Percentiles rank a stretch among this genome's conserved stretches.
phyloP scores from a whole-genome alignment of 2,797 vertebrate genomes.

The Mormyrus hasselquistii region DNA sequence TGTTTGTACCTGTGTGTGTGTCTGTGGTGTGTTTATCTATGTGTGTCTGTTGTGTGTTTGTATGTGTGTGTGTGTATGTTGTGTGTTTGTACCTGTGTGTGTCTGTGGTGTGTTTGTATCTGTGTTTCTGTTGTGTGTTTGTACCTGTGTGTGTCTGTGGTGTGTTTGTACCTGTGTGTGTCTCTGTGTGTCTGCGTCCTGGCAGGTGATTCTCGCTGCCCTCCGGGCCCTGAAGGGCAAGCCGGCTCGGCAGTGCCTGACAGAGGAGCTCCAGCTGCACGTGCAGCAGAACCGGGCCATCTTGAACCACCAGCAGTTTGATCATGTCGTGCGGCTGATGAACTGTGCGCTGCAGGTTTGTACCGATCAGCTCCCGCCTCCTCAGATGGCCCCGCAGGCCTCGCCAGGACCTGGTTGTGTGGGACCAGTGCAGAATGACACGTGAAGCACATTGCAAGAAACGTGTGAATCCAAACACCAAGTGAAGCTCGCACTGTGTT shows the following conservation, averaged over 20 bases:
- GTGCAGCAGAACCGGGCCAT: constrained; percentile 92
- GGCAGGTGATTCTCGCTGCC: constrained; percentile 85
- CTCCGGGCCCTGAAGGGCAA: constrained; percentile 92
- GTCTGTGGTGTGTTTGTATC: neutral
- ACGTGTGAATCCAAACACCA: neutral
- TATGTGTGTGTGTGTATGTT: neutral
- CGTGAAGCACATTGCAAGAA: neutral
- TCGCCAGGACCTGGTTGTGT: neutral
- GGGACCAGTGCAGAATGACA: neutral
- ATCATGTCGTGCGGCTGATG: constrained; percentile 92
- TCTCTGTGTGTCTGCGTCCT: neutral
- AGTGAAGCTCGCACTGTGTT: neutral
- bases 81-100: neutral
- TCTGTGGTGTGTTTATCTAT: neutral
- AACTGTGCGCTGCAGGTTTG: constrained; percentile 93
- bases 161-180: neutral
- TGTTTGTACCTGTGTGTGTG: neutral
- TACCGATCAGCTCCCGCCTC: neutral
- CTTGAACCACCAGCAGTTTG: constrained; percentile 95
- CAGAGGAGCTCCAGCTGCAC: constrained; percentile 82
- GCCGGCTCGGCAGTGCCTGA: constrained; percentile 88
- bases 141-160: neutral
- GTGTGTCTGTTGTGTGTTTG: neutral
- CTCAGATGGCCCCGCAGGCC: neutral
- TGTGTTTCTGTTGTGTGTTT: neutral